Evolutionary conservation across 1,140 invertebrate species (phyloP).

Genomic region (Kradibia gibbosae): DNA sequence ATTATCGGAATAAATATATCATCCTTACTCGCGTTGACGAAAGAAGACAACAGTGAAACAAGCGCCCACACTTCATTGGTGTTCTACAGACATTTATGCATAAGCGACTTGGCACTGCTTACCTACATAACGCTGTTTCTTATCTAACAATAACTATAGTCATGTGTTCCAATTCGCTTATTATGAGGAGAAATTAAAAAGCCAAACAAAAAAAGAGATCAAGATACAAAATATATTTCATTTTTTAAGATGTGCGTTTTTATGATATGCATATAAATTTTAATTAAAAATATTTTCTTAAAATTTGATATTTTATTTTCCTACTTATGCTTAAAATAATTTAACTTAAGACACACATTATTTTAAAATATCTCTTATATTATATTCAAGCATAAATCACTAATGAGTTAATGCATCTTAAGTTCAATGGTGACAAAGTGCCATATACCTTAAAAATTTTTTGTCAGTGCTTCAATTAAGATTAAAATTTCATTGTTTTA

Average conservation of each 20-base stretch:
- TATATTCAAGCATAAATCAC: too few species aligned
- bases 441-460: background rate
- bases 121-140: background rate
- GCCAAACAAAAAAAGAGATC: background rate
- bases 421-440: too few species aligned
- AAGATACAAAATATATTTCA: too few species aligned
- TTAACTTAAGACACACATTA: too few species aligned
- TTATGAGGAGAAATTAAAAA: background rate
- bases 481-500: background rate
- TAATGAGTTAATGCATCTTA: too few species aligned
- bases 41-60: constrained; percentile 31
- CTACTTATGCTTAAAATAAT: too few species aligned
- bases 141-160: constrained; percentile 19
- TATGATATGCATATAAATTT: too few species aligned
- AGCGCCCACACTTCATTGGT: background rate
- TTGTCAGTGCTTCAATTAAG: background rate
- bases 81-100: background rate
- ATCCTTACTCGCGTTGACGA: background rate
- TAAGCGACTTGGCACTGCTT: constrained; percentile 18
- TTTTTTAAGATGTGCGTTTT: too few species aligned
- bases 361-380: too few species aligned
- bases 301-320: too few species aligned
- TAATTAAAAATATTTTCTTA: too few species aligned
- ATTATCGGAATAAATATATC: background rate
- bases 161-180: background rate